Conservation (phyloP, 2,113 vertebrate genomes). For the Leuciscus idus region DNA sequence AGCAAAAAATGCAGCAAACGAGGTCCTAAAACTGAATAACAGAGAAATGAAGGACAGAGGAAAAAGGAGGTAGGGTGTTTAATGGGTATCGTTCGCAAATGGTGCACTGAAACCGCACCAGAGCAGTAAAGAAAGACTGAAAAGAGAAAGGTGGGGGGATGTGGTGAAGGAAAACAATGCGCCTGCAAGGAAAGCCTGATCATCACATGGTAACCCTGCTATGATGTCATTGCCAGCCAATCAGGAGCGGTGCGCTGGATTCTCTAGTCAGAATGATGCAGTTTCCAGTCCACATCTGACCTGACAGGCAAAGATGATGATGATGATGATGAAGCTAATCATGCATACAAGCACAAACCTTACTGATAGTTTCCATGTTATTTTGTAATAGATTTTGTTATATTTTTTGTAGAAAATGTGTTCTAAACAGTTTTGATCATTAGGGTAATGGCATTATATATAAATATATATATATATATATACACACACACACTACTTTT, state of each 20-base stretch:
- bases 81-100: neutral
- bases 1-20: conserved; percentile 50
- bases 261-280: conserved; percentile 46
- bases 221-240: conserved; percentile 79
- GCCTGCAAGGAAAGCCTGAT: conserved; percentile 65
- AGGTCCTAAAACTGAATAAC: neutral
- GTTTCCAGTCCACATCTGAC: conserved; percentile 42
- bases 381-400: neutral
- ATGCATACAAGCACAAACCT: neutral
- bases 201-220: conserved; percentile 56
- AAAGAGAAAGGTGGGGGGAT: conserved; percentile 4
- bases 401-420: no score
- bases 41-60: neutral
- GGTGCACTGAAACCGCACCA: neutral
- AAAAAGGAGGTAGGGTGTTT: neutral
- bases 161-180: conserved; percentile 35
- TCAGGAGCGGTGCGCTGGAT: conserved; percentile 54
- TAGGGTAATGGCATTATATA: no score
- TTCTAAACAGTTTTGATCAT: no score
- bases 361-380: neutral
- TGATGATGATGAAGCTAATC: conserved; percentile 3
- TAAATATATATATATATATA: no score
- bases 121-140: no score
- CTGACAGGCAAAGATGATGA: conserved; percentile 19
- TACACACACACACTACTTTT: no score